A percentile compares a stretch with the other conserved stretches of the same genome.
Conservation (phyloP, 30 jellyfish, hydroid and myxozoan genomes). For the Cassiopea andromeda region DNA sequence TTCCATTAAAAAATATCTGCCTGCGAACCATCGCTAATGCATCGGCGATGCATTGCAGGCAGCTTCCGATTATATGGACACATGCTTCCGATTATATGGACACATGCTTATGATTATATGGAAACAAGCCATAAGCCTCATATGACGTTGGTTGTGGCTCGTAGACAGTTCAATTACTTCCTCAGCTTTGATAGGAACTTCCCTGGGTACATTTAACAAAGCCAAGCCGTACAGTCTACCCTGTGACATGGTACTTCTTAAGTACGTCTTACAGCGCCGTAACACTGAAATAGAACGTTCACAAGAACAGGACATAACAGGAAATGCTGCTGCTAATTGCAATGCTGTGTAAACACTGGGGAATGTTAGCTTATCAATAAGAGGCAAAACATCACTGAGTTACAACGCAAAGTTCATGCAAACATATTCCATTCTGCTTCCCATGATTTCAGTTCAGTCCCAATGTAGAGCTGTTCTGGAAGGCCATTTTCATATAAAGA, state of each 20-base stretch:
- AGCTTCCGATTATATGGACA: too few species aligned
- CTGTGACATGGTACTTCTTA: neutral
- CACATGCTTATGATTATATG: too few species aligned
- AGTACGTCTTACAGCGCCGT: neutral
- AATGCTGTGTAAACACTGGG: conserved; percentile 5
- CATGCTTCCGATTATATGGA: too few species aligned
- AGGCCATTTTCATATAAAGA: neutral
- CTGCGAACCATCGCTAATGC: too few species aligned
- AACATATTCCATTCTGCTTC: neutral
- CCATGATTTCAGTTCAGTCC: neutral
- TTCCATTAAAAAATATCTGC: too few species aligned
- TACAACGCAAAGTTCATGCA: neutral
- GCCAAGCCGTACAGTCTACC: neutral
- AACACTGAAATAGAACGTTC: neutral
- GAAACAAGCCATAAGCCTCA: too few species aligned
- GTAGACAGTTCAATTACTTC: neutral
- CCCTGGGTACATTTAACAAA: neutral
- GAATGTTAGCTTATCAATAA: neutral
- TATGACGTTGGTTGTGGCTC: neutral
- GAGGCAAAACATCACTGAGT: neutral
- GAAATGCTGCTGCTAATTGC: conserved; percentile 1
- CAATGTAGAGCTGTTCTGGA: neutral
- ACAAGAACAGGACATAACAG: conserved; percentile 32
- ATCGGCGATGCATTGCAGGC: too few species aligned
- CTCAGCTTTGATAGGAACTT: neutral